Conservation (phyloP, 2,888 invertebrate genomes). For the Microctonus brassicae region DNA sequence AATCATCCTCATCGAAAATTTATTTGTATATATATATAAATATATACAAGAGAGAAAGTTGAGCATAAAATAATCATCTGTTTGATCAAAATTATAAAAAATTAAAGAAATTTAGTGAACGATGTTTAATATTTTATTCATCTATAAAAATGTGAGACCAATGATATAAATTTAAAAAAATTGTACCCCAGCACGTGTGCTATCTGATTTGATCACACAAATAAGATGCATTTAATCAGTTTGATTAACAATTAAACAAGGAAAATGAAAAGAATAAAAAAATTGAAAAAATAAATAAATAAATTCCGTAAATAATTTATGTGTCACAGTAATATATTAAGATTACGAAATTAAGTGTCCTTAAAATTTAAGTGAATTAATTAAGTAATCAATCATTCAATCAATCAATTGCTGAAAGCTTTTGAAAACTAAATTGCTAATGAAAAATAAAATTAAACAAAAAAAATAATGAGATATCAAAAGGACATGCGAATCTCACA, state of each 20-base stretch:
- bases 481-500: constrained; percentile 11
- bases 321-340: constrained; percentile 46
- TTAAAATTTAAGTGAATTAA: constrained; percentile 59
- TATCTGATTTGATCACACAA: constrained; percentile 13
- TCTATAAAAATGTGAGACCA: constrained; percentile 7
- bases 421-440: constrained; percentile 26
- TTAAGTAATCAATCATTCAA: constrained; percentile 28
- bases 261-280: constrained; percentile 19
- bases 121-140: constrained; percentile 1
- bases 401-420: constrained; percentile 19
- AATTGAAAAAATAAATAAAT: constrained; percentile 21
- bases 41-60: constrained; percentile 11
- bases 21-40: background rate
- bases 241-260: background rate
- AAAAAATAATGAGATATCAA: background rate
- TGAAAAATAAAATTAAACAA: constrained; percentile 14
- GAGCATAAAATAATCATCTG: constrained; percentile 30
- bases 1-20: constrained; percentile 21
- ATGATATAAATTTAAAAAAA: background rate
- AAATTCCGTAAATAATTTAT: constrained; percentile 32
- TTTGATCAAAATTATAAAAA: background rate
- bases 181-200: background rate
- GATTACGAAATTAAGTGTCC: constrained; percentile 68
- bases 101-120: background rate
- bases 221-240: background rate